These are phyloP conservation scores for Gracilinanus agilis DNA, from an alignment of 2,113 vertebrate genomes.

Conservation along the genomic window DNA sequence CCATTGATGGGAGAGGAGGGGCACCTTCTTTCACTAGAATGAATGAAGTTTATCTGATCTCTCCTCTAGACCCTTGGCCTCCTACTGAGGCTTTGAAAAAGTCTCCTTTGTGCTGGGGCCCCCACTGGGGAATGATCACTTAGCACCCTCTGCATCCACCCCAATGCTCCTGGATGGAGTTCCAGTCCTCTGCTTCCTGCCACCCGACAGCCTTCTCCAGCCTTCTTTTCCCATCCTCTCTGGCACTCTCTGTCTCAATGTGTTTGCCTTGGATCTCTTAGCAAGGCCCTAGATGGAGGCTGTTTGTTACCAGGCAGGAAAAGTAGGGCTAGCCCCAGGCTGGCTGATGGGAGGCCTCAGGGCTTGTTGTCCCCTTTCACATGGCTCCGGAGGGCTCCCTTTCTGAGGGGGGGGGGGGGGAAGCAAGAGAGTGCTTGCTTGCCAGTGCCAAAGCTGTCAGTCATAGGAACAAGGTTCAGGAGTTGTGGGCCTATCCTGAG, in stretches of 20 bases:
- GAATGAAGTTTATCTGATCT: constrained; percentile 1
- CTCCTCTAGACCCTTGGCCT: neutral
- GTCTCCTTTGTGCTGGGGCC: neutral
- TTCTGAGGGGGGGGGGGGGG: neutral
- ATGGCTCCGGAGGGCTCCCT: neutral
- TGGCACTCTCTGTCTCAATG: neutral
- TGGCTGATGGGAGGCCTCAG: neutral
- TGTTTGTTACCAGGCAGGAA: neutral
- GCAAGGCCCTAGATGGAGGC: neutral
- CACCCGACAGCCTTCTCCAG: neutral
- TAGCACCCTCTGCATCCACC: rapidly evolving
- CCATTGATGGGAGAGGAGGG: neutral
- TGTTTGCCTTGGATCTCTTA: neutral
- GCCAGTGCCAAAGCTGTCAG: too few species aligned
- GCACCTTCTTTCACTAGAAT: neutral
- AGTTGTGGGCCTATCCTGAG: too few species aligned
- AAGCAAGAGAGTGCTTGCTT: too few species aligned
- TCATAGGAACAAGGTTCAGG: neutral
- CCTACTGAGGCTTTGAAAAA: neutral
- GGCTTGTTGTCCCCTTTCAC: neutral
- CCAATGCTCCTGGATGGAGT: neutral
- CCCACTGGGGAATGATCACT: neutral
- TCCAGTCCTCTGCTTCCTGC: neutral
- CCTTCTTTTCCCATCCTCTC: neutral
- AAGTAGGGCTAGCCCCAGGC: neutral